These are phyloP conservation scores for Acanthosepion lycidas DNA, from an alignment of 2,888 invertebrate genomes.

Conservation along the genomic window DNA sequence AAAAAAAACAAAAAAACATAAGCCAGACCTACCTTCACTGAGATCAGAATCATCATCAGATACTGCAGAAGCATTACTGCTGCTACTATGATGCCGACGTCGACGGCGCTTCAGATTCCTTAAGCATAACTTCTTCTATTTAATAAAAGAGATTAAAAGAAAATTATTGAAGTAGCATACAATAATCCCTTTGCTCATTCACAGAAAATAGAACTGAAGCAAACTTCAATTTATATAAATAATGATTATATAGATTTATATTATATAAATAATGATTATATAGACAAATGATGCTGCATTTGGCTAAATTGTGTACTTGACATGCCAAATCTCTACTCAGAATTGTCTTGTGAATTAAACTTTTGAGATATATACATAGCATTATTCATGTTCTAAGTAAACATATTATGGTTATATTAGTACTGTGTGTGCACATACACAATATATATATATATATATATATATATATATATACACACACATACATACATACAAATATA, in stretches of 20 bases:
- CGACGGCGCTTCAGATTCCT: constrained; percentile 56
- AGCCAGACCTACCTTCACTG: constrained; percentile 67
- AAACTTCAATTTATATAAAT: background rate
- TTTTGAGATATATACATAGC: too few relatives aligned
- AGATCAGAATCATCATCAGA: constrained; percentile 69
- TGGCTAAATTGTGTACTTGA: too few relatives aligned
- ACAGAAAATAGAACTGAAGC: background rate
- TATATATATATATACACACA: too few relatives aligned
- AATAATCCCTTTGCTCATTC: background rate
- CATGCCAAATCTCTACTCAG: too few relatives aligned
- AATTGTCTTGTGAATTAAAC: too few relatives aligned
- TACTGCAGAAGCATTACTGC: constrained; percentile 63
- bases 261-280: background rate
- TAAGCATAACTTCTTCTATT: constrained; percentile 48
- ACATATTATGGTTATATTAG: too few relatives aligned
- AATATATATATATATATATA: too few relatives aligned
- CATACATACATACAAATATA: too few relatives aligned
- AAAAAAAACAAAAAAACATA: background rate
- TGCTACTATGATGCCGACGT: constrained; percentile 57
- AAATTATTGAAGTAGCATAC: background rate
- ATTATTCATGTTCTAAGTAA: too few relatives aligned
- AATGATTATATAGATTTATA: background rate
- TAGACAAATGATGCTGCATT: too few relatives aligned
- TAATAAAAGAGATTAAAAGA: background rate
- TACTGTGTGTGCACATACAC: too few relatives aligned